Evolutionary conservation across 2,888 invertebrate species (phyloP).

Genomic region (Drosophila longiperda): DNA sequence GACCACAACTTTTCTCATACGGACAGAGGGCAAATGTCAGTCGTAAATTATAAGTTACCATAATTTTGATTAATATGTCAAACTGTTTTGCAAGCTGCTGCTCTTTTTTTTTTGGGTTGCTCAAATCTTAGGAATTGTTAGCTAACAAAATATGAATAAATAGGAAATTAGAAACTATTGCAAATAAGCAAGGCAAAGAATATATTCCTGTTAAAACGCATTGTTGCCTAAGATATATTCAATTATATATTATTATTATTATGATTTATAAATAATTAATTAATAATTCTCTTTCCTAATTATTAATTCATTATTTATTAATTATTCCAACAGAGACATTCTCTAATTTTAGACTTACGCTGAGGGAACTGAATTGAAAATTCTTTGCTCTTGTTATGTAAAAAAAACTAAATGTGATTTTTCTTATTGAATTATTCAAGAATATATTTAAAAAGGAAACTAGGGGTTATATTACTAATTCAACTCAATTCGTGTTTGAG

Average conservation of each 20-base stretch:
- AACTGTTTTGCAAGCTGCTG: background rate
- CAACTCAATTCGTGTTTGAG: background rate
- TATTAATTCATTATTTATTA: too few relatives aligned
- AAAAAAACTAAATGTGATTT: background rate
- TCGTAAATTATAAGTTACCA: constrained; percentile 17
- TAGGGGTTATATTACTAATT: background rate
- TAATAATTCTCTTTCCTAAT: too few relatives aligned
- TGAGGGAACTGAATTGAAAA: background rate
- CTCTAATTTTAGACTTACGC: background rate
- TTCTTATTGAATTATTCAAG: background rate
- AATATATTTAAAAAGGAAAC: background rate
- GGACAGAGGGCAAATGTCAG: background rate
- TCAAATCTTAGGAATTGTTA: background rate
- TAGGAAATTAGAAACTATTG: background rate
- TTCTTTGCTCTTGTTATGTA: background rate
- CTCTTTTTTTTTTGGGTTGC: background rate
- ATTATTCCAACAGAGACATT: background rate
- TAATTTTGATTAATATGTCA: constrained; percentile 15
- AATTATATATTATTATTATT: too few relatives aligned
- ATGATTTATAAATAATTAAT: too few relatives aligned
- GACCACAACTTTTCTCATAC: constrained; percentile 13
- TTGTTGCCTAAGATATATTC: background rate
- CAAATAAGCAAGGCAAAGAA: background rate
- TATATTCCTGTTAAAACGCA: background rate
- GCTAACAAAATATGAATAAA: background rate